Conservation (phyloP, 2,888 invertebrate species). For the Thalpophila matura region DNA sequence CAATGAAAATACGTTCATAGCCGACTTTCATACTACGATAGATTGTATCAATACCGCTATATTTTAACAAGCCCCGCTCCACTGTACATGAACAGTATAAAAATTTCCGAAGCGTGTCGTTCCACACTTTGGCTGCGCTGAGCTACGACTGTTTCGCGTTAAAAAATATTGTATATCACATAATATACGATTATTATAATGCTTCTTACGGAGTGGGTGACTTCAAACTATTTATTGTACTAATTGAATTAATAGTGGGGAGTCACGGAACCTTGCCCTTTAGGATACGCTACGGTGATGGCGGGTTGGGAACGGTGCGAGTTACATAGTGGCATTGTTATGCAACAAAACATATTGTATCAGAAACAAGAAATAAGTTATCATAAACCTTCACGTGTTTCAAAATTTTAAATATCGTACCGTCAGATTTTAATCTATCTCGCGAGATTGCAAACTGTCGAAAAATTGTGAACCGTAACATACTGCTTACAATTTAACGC, state of each 20-base stretch:
- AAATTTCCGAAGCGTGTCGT: conserved; percentile 67
- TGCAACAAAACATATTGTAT: no score
- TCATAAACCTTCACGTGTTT: no score
- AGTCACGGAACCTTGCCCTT: conserved; percentile 79
- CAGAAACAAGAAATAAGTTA: no score
- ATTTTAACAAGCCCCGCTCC: conserved; percentile 21
- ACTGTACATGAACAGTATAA: conserved; percentile 44
- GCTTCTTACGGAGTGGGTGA: conserved; percentile 78
- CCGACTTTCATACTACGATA: conserved; percentile 15
- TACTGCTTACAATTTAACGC: no score
- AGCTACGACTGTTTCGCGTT: conserved; percentile 80
- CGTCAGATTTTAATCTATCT: no score
- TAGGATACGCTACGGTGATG: conserved; percentile 25
- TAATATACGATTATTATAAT: conserved; percentile 86
- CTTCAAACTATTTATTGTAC: conserved; percentile 85
- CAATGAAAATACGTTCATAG: conserved; percentile 1
- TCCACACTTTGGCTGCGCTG: conserved; percentile 70
- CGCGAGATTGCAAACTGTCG: no score
- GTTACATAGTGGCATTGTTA: not conserved
- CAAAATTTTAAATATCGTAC: no score
- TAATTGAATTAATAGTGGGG: conserved; percentile 85
- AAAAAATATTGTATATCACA: conserved; percentile 87
- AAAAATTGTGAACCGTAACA: no score
- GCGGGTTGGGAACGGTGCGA: conserved; percentile 15
- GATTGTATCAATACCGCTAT: conserved; percentile 30